Evolutionary conservation across 2,113 vertebrate genomes (phyloP).

Genomic region (Megatriorchis doriae): DNA sequence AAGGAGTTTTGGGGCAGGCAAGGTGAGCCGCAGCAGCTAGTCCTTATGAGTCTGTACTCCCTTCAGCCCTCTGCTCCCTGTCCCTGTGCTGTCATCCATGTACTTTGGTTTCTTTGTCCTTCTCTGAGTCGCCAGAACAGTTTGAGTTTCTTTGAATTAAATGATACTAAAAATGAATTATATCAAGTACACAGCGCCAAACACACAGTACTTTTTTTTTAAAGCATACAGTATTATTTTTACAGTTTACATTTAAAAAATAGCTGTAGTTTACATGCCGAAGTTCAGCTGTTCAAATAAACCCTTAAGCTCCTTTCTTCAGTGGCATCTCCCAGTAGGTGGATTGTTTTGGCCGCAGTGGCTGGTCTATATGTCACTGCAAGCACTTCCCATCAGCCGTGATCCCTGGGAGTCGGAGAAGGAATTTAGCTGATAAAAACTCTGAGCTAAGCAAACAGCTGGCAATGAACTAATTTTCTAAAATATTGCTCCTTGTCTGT

Average conservation of each 20-base stretch:
- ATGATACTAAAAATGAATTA: not conserved
- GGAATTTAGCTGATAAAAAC: not conserved
- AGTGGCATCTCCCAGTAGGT: not conserved
- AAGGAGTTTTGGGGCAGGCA: not conserved
- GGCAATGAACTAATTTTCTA: not conserved
- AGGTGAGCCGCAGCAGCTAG: not conserved
- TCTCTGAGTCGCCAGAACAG: not conserved
- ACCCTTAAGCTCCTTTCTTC: not conserved
- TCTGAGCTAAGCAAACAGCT: not conserved
- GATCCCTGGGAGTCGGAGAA: not conserved
- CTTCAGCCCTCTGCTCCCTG: not conserved
- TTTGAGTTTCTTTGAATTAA: not conserved
- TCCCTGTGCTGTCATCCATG: not conserved
- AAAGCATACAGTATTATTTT: not conserved
- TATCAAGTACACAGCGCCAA: not conserved
- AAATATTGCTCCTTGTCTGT: not conserved
- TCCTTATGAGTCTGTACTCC: not conserved
- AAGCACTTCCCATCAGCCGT: not conserved
- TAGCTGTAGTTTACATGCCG: not conserved
- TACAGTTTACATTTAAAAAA: not conserved
- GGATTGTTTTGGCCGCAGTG: not conserved
- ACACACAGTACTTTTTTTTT: not conserved
- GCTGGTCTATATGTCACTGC: not conserved
- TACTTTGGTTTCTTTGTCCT: not conserved
- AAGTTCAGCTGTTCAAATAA: not conserved